Evolutionary conservation across 2,888 invertebrate genomes (phyloP), one percentile per base, ranked within the genome.

Genomic region (Coecobrya sp.): DNA sequence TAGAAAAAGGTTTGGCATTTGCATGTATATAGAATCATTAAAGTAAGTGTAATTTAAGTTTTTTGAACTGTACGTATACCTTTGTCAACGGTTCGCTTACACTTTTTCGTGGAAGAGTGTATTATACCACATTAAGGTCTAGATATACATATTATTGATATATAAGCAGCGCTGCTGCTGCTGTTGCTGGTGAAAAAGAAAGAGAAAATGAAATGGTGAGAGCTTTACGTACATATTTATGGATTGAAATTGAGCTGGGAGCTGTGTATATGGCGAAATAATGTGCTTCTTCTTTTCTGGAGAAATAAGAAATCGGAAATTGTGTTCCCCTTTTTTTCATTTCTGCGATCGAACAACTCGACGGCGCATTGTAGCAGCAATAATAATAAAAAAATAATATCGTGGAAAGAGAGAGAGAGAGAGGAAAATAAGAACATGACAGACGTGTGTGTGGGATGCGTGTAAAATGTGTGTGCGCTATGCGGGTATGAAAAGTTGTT

Each of bases 221-320:
- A 70, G n/a, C 36, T 45, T 10, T 36, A 73, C 73, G 45, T 45
- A 19, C 10, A 19, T 73, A 73, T 42, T 11, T 16, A 65, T 16
- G 13, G 27, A 79, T 49, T 59, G 55, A 30, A 55, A 55, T 36
- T 36, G n/a, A 62, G 36, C 84, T 59, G 2, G n/a, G 22, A 7
- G 16, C 42, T 5, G n/a, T 84, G n/a, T 27, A 73, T 30, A 59
- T 59, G 55, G n/a, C 22, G 30, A 82, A 82, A 62, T 82, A 11
- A 62, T 82, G 82, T 62, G 36, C 36, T 42, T 76, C 59, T 59
- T 30, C 55, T 55, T 79, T 88, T 81, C 84, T 89, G 82, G 62
- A 90, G 55, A 70, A 82, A 68, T 65, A 73, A 87, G 59, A 86
- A 91, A 91, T 91, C 91, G 91, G 91, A 91, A 91, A 91, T 91